Evolutionary conservation across 2,888 invertebrate genomes (phyloP), one percentile per base, ranked within the genome.

Genomic region (Cantharis lateralis): DNA sequence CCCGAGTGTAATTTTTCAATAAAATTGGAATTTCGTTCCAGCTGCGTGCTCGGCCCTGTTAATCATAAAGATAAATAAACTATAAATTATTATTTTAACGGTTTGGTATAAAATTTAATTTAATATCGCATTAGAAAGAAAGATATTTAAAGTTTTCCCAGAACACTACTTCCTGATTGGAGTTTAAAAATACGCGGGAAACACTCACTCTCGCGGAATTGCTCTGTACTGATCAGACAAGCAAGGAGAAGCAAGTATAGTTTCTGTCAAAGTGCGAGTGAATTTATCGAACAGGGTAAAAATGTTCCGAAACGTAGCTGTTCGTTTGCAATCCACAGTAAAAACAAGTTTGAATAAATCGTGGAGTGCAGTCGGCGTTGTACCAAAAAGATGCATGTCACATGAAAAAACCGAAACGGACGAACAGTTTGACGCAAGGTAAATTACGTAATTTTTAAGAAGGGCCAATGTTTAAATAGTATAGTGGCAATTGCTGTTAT

Each of bases 361-460:
- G 24, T 78, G 82, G 70, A 76, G 79, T 24, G 79, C 81, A 70
- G 77, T 83, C 7, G 78, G 82, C 24, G 73, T 70, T 61, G 81
- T 83, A 62, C 78, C 82, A 10, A 77, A 80, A n/a, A 82, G 86
- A 74, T 84, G 85, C 70, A 87, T 88, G 86, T 88, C 88, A 68
- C 84, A 85, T 64, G 85, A 86, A 72, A 86, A 90, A 63, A 90
- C 91, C 20, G 96, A 96, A 88, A 92, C 94, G 62, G 96, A 96
- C 80, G 96, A 95, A 85, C 94, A 95, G 85, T 96, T 97, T 88
- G 96, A 97, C 88, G 89, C 91, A 83, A 92, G 93, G 89, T 91
- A 89, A 89, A 88, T 89, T 87, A 89, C 87, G 89, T 90, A 90
- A 90, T 90, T 66, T 28, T 70, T 62, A 9, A 68, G 7, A 9